Evolutionary conservation across 2,888 invertebrate genomes (phyloP).

Genomic region (Eupelmus urozonus): DNA sequence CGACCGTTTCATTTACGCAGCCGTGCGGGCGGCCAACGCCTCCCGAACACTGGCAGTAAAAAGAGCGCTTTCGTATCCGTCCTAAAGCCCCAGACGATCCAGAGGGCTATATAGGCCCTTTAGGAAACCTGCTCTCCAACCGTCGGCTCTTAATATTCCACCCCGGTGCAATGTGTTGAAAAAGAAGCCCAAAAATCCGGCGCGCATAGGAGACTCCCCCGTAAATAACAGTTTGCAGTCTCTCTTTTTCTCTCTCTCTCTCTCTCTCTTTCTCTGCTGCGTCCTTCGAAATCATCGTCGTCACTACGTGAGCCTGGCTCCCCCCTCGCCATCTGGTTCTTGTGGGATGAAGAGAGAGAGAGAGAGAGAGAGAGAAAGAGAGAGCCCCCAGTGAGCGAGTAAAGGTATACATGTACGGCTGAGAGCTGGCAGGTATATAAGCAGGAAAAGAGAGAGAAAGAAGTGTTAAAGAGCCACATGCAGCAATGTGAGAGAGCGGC

Average conservation of each 20-base stretch:
- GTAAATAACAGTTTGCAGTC: constrained; percentile 58
- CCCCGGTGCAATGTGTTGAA: no score
- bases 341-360: neutral
- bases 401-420: neutral
- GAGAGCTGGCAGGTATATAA: neutral
- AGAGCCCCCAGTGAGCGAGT: neutral
- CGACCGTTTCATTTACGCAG: no score
- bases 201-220: constrained; percentile 16
- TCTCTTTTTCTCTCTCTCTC: constrained; percentile 1
- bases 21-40: no score
- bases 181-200: neutral
- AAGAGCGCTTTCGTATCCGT: no score
- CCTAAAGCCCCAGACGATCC: no score
- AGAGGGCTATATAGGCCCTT: no score
- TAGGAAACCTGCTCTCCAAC: neutral
- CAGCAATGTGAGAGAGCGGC: no score
- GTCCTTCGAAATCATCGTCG: constrained; percentile 66
- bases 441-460: constrained; percentile 5
- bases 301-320: neutral
- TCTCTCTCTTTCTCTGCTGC: constrained; percentile 36
- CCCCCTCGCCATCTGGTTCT: constrained; percentile 43
- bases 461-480: neutral
- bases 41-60: no score
- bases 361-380: neutral
- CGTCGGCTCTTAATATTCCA: neutral